Conservation (phyloP, 1,140 invertebrate species). For the Zelostemma sp. region DNA sequence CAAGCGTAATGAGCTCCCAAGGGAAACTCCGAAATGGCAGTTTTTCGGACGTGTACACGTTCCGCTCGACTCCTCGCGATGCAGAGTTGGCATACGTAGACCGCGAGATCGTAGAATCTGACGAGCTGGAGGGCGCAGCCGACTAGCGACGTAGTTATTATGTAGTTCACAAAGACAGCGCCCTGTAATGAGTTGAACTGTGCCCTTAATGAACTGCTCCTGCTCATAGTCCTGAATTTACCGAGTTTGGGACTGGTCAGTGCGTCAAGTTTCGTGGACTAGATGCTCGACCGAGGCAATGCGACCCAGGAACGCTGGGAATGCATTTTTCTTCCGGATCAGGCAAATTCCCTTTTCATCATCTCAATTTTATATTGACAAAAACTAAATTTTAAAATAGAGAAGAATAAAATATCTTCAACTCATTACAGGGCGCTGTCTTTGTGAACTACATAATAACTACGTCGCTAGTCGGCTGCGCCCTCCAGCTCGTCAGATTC, state of each 20-base stretch:
- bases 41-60: conserved; percentile 86
- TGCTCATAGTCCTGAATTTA: conserved; percentile 95
- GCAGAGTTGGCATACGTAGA: conserved; percentile 84
- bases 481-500: conserved; percentile 89
- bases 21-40: conserved; percentile 93
- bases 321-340: conserved; percentile 94
- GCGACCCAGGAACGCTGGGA: conserved; percentile 85
- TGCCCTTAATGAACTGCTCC: conserved; percentile 77
- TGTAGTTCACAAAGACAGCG: conserved; percentile 97
- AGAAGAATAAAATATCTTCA: neutral
- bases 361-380: too few relatives aligned
- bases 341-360: conserved; percentile 66
- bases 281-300: conserved; percentile 75
- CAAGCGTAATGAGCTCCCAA: conserved; percentile 96
- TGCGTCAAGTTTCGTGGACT: conserved; percentile 80
- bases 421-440: conserved; percentile 81
- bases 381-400: too few relatives aligned
- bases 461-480: conserved; percentile 92
- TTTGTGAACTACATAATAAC: conserved; percentile 98
- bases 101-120: conserved; percentile 93
- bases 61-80: conserved; percentile 90
- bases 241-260: conserved; percentile 92
- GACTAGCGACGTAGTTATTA: conserved; percentile 94
- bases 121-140: conserved; percentile 91
- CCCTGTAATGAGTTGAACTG: conserved; percentile 72